phyloP scores from a whole-genome alignment of 2,113 vertebrate genomes.

The Pelvicachromis taeniatus region DNA sequence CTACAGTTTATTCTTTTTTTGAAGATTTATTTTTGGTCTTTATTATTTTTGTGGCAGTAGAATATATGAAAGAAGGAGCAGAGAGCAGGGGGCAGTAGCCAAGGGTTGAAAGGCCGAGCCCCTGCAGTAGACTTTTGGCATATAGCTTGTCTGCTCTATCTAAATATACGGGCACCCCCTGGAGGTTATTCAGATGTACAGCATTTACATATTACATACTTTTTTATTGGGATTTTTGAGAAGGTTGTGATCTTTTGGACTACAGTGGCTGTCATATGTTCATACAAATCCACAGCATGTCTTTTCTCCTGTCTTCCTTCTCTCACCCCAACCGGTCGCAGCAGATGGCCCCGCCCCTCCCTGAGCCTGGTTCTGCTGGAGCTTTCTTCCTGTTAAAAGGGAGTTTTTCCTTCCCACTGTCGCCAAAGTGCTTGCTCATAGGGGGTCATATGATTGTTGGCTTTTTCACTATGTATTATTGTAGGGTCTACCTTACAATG shows the following conservation, averaged over 20 bases:
- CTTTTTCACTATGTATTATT: too few species aligned
- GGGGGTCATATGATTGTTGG: too few species aligned
- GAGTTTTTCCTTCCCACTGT: too few species aligned
- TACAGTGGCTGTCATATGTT: neutral
- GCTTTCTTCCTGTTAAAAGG: too few species aligned
- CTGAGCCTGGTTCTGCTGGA: too few species aligned
- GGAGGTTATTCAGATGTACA: neutral
- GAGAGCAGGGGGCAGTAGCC: neutral
- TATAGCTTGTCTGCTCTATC: neutral
- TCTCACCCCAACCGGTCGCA: too few species aligned
- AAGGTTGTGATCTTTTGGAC: neutral
- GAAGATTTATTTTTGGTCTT: neutral
- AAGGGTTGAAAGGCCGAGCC: neutral
- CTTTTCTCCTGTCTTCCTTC: too few species aligned
- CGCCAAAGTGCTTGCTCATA: too few species aligned
- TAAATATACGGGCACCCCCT: neutral
- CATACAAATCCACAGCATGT: too few species aligned
- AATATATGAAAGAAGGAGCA: neutral
- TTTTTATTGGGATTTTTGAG: neutral
- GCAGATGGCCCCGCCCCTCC: too few species aligned
- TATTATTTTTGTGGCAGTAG: neutral
- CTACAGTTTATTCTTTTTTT: neutral
- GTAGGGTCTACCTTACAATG: too few species aligned
- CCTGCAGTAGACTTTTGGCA: neutral
- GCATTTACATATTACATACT: neutral